Percentiles rank a stretch among this genome's conserved stretches.
These are phyloP conservation scores for Glaucomys volans DNA, from an alignment of 2,113 vertebrate genomes.

Conservation along the genomic window DNA sequence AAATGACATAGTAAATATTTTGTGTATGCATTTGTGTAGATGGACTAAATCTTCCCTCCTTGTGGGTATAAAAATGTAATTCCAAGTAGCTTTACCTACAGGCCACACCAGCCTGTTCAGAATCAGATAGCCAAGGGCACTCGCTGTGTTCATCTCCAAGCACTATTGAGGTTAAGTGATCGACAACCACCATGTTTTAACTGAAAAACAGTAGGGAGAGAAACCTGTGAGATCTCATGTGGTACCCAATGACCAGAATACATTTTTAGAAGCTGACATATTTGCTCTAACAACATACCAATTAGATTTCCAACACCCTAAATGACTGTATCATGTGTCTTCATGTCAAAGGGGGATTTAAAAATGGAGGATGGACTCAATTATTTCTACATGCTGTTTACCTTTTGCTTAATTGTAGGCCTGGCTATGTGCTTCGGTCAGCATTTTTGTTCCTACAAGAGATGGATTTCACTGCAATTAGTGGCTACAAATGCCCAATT, in stretches of 20 bases:
- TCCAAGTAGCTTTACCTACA: rapidly evolving
- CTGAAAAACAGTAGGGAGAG: not conserved
- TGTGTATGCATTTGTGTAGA: not conserved
- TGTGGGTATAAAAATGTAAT: not conserved
- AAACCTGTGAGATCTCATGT: not conserved
- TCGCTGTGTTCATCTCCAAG: too few species aligned
- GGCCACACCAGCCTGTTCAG: not conserved
- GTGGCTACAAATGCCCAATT: not conserved
- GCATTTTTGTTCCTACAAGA: too few species aligned
- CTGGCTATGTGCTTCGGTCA: not conserved
- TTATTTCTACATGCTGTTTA: not conserved
- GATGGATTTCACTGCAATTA: not conserved
- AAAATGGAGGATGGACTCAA: not conserved
- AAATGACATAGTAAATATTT: rapidly evolving
- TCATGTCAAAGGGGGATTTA: not conserved
- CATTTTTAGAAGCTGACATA: not conserved
- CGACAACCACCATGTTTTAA: not conserved
- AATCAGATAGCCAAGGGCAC: rapidly evolving
- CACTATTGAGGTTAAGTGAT: rapidly evolving
- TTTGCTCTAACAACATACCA: not conserved
- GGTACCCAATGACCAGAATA: not conserved
- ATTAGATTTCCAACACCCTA: too few species aligned
- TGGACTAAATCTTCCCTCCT: not conserved
- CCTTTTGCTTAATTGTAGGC: not conserved
- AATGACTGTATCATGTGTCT: not conserved